Percentiles rank a stretch among this genome's conserved stretches.
These are phyloP conservation scores for Tragelaphus strepsiceros DNA, from an alignment of 2,113 vertebrate species.

Conservation along the genomic window DNA sequence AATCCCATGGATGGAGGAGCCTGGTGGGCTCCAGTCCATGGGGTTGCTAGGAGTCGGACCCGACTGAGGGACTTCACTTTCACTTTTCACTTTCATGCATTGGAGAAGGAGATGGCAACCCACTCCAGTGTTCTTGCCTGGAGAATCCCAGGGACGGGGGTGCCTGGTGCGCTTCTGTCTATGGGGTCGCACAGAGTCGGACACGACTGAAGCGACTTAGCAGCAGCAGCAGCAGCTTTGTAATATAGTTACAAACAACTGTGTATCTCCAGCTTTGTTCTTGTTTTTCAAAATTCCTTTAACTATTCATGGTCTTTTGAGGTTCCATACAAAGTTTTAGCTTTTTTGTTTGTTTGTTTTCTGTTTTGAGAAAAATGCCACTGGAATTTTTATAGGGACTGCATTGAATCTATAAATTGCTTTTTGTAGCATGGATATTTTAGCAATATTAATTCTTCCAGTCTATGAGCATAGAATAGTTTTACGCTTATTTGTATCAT, in stretches of 20 bases:
- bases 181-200: no score
- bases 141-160: no score
- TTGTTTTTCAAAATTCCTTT: neutral
- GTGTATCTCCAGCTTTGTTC: neutral
- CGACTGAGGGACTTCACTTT: no score
- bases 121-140: no score
- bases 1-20: no score
- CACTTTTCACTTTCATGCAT: no score
- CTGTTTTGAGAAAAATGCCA: neutral
- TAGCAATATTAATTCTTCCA: neutral
- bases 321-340: neutral
- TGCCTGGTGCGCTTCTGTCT: no score
- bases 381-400: neutral
- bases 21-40: no score
- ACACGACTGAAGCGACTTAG: no score
- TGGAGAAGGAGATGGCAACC: no score
- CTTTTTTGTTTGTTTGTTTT: neutral
- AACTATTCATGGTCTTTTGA: neutral
- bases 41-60: no score
- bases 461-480: neutral
- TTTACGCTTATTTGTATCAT: neutral
- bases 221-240: neutral
- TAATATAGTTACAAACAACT: neutral
- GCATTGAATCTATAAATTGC: neutral
- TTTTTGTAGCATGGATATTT: neutral